phyloP scores from a whole-genome alignment of 1,140 invertebrate species.

The Phthorimaea operculella region DNA sequence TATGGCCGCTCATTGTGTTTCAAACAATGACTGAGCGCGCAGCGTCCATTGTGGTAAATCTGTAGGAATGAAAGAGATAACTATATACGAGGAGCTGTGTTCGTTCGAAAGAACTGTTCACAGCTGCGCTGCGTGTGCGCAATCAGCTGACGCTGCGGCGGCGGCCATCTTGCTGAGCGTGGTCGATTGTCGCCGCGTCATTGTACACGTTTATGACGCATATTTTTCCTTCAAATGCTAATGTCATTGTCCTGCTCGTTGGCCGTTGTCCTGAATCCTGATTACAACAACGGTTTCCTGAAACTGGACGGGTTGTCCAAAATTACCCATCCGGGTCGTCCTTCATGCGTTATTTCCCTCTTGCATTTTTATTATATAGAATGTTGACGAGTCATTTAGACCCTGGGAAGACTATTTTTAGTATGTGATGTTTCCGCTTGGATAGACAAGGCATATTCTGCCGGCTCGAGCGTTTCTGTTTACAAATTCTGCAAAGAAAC shows the following conservation, averaged over 20 bases:
- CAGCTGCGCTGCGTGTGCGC: constrained; percentile 43
- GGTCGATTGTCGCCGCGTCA: constrained; percentile 55
- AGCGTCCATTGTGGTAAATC: constrained; percentile 34
- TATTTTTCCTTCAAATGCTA: constrained; percentile 44
- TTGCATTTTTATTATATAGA: constrained; percentile 35
- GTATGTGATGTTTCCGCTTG: constrained; percentile 41
- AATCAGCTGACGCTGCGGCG: constrained; percentile 61
- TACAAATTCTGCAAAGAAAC: not conserved
- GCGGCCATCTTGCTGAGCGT: constrained; percentile 60
- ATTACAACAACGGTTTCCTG: constrained; percentile 27
- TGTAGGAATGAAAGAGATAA: constrained; percentile 47
- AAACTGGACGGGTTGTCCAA: constrained; percentile 16
- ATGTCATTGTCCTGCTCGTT: constrained; percentile 59
- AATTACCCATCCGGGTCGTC: not conserved
- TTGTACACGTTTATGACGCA: constrained; percentile 52
- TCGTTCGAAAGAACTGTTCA: not conserved
- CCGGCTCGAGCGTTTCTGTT: not conserved
- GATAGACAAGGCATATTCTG: not conserved
- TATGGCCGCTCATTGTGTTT: constrained; percentile 29
- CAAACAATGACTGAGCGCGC: constrained; percentile 32
- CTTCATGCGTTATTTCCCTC: constrained; percentile 26
- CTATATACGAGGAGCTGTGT: constrained; percentile 31
- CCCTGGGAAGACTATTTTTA: constrained; percentile 55
- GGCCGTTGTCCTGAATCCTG: constrained; percentile 9
- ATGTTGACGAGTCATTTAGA: constrained; percentile 29